Base-by-base conservation (phyloP, 2,113 vertebrate species). In the Girardinichthys multiradiatus region DNA sequence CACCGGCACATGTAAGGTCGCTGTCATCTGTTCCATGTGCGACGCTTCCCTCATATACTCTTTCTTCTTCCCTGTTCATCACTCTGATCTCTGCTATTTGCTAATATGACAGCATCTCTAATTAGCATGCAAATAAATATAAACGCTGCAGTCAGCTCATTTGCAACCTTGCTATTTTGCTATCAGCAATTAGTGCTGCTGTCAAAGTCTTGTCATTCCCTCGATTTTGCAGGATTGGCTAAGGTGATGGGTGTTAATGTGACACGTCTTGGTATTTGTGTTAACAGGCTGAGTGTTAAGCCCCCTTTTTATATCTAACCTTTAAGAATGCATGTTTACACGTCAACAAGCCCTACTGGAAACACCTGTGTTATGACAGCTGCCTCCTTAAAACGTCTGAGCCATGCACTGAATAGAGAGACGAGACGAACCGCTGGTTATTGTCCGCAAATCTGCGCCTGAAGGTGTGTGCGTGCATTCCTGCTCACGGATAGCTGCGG, bases 91-190 rank as follows among this genome's bases (percentile, higher is more conserved):
- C 65, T 74, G 45, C 35, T 69, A 77, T 82, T 90, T 74, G 66
- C 79, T 78, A 72, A 84, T 87, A 83, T 89, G 87, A 82, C 85
- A 79, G 79, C 9, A 51, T 51, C 70, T 64, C 70, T 88, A 68
- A 90, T 92, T 89, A 91, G 58, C 74, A 93, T 93, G 89, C 83
- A 92, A 90, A 94, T 93, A 39, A 87, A 92, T 94, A 92, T 87
- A 90, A 92, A 94, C 90, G 33, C 72, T 78, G 59, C 84, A 77
- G 35, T 81, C 64, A 64, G 62, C 84, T 82, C 77, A 82, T 77
- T 81, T 84, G 82, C 85, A 84, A 60, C 84, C 81, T 81, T 80
- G 78, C 78, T 90, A 87, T 90, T 87, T 90, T 74, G 82, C 80
- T 79, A 83, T 87, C 75, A 70, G 80, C 79, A 79, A 90, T 90